Evolutionary conservation across 2,888 invertebrate genomes (phyloP).

Genomic region (Dendrolimus pini): DNA sequence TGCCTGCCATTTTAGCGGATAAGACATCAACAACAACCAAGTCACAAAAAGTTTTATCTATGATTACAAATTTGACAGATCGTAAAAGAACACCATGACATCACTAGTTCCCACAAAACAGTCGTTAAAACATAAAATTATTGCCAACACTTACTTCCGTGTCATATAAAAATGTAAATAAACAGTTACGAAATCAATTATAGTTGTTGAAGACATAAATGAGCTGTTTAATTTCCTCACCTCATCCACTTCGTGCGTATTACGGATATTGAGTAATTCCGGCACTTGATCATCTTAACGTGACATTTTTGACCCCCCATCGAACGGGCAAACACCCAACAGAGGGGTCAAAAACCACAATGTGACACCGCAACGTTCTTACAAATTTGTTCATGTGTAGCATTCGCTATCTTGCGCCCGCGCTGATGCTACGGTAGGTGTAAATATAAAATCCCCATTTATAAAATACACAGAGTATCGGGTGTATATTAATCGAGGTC

Average conservation of each 20-base stretch:
- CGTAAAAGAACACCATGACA: no score
- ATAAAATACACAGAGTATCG: not conserved
- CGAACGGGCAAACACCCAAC: not conserved
- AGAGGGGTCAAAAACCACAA: conserved; percentile 5
- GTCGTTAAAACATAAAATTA: no score
- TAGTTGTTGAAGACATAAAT: no score
- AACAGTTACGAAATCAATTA: no score
- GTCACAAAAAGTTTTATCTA: no score
- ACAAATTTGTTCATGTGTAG: not conserved
- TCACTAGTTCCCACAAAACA: no score
- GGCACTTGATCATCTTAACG: not conserved
- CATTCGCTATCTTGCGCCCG: not conserved
- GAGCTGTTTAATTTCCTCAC: not conserved
- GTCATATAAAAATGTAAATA: no score
- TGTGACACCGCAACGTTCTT: conserved; percentile 1
- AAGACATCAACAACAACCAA: no score
- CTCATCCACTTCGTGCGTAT: not conserved
- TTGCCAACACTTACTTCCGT: no score
- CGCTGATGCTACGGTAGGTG: not conserved
- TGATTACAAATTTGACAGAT: no score
- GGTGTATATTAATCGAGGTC: conserved; percentile 12
- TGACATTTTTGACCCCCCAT: not conserved
- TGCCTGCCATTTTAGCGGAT: no score
- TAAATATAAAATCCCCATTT: not conserved
- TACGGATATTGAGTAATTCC: not conserved